Evolutionary conservation across 2,797 vertebrate species (phyloP).

Genomic region (Halcyon badia): DNA sequence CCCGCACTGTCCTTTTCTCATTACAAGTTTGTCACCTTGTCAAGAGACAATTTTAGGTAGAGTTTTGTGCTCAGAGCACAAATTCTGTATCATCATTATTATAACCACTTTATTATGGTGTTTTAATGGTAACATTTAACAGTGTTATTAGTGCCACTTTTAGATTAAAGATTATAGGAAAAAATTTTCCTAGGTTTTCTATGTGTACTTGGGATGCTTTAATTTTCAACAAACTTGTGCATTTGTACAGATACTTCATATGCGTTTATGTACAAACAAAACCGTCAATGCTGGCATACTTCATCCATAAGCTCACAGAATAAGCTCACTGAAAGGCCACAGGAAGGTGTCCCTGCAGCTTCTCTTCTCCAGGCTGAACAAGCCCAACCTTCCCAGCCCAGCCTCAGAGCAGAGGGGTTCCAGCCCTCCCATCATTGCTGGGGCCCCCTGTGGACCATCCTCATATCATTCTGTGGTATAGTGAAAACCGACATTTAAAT

Average conservation of each 20-base stretch:
- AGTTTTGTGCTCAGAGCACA: background rate
- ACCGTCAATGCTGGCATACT: fast-evolving
- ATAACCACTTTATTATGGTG: background rate
- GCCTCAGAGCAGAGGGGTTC: background rate
- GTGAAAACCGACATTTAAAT: fast-evolving
- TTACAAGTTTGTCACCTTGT: background rate
- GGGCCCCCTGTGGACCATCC: background rate
- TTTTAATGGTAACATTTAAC: background rate
- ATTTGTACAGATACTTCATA: fast-evolving
- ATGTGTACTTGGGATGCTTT: background rate
- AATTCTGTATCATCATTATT: background rate
- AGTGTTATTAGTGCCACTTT: background rate
- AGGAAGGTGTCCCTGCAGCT: background rate
- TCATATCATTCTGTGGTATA: background rate
- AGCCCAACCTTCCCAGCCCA: background rate
- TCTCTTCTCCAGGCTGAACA: background rate
- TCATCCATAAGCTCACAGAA: background rate
- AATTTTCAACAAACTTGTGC: background rate
- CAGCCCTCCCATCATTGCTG: background rate
- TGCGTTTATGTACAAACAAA: fast-evolving
- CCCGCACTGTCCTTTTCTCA: background rate
- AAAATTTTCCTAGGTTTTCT: background rate
- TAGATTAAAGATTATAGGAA: background rate
- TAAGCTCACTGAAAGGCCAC: background rate
- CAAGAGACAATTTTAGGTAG: background rate